Evolutionary conservation across 2,888 invertebrate genomes (phyloP).

Genomic region (Nemurella pictetii): DNA sequence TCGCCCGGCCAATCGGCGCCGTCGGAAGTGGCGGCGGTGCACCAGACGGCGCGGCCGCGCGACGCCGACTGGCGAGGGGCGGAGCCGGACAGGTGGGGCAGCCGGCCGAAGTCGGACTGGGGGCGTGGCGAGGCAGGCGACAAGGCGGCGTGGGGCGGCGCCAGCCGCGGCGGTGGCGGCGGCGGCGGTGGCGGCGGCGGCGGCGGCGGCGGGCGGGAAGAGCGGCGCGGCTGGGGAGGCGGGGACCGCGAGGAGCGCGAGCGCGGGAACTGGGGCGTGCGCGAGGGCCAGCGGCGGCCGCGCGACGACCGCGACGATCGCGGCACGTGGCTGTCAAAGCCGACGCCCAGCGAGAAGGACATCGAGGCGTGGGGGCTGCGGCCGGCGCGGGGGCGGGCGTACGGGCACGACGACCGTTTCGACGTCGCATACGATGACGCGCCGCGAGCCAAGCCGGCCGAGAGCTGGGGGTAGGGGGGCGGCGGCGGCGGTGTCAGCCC

Average conservation of each 20-base stretch:
- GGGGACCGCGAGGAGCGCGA: background rate
- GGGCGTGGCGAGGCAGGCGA: background rate
- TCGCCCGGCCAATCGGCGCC: background rate
- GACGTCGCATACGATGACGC: background rate
- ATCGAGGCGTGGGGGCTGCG: background rate
- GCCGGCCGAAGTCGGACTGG: background rate
- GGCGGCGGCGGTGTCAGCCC: background rate
- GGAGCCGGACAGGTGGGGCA: background rate
- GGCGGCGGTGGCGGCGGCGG: background rate
- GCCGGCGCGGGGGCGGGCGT: background rate
- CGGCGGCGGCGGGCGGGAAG: background rate
- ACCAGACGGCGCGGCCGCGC: background rate
- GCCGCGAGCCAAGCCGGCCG: background rate
- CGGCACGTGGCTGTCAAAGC: background rate
- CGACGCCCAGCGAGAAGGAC: background rate
- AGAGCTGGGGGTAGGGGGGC: background rate
- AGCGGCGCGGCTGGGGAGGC: background rate
- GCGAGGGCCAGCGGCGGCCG: background rate
- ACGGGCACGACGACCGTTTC: background rate
- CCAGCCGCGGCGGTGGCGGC: background rate
- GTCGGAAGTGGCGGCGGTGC: background rate
- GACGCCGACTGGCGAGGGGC: background rate
- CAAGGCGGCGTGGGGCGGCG: background rate
- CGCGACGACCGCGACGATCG: background rate
- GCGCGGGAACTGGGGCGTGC: background rate